Evolutionary conservation across 1,140 invertebrate species (phyloP), one percentile per base, ranked within the genome.

Genomic region (Acromyrmex heyeri): DNA sequence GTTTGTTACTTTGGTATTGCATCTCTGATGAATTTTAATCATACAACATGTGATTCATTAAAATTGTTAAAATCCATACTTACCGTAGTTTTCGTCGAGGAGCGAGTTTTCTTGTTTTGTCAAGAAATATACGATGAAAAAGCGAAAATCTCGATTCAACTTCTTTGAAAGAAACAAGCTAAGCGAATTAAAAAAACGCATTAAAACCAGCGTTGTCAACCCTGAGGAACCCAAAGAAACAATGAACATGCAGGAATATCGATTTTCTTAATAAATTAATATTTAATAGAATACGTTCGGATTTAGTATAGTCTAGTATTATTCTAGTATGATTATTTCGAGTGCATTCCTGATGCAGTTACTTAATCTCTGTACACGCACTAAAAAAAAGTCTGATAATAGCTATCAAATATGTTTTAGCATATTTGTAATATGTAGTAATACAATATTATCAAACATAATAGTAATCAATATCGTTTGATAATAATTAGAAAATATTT

Each of bases 261-360:
- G 64, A 92, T 94, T 94, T 94, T 94, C 93, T 94, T 8, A 92
- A 94, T 93, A 94, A 94, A 93, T 92, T 94, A 93, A 91, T 92
- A 91, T 94, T 94, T 94, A 94, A 94, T 94, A 94, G 93, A 94
- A 93, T 93, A 94, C 91, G 92, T 94, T 92, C 91, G 93, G 90
- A 93, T 70, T 93, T 92, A 93, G 91, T 94, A 93, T 91, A 93
- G 90, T 93, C 91, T 89, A 90, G 69, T 90, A 93, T 92, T 92
- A 87, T 59, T 91, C 91, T 38, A 8, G 34, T 38, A 38, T 34
- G 27, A 73, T 59, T 50, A 70, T 48, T 53, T 65, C 16, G 21
- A 70, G 3, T 57, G 21, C 21, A 70, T 44, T 69, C 18, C 30
- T 57, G 14, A 24, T 34, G 30, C 62, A 38, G 14, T 50, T 27